These are phyloP conservation scores for Myrmecobius fasciatus DNA, from an alignment of 2,113 vertebrate species.

Conservation along the genomic window DNA sequence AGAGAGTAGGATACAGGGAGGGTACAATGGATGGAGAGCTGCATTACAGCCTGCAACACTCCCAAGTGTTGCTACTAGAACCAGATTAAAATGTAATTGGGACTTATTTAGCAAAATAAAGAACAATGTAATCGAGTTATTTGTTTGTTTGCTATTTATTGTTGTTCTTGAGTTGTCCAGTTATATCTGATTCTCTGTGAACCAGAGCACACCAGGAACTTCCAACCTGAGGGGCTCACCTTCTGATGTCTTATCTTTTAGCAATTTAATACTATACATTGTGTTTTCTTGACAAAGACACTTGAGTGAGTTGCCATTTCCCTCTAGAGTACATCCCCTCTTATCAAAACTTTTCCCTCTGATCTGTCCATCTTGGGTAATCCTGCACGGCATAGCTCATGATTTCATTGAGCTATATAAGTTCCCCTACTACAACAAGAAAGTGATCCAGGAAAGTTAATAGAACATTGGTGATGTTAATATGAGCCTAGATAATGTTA, in stretches of 20 bases:
- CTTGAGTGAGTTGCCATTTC: background rate
- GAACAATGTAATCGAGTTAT: background rate
- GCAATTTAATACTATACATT: background rate
- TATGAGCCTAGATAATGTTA: background rate
- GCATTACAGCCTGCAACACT: background rate
- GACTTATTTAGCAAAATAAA: background rate
- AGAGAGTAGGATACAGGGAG: background rate
- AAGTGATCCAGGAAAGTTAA: background rate
- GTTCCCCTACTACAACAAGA: background rate
- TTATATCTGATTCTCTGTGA: background rate
- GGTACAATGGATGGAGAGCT: background rate
- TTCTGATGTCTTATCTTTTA: background rate
- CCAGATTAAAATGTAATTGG: background rate
- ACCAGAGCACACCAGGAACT: background rate
- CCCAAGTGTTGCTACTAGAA: background rate
- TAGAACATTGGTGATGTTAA: background rate
- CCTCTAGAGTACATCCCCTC: background rate
- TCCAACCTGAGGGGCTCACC: background rate
- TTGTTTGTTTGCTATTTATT: background rate
- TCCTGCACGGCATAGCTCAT: background rate
- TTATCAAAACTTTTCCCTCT: background rate
- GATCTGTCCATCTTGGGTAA: background rate
- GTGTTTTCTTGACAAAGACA: background rate
- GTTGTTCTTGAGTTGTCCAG: background rate
- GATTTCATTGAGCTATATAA: background rate